phyloP scores from a whole-genome alignment of 2,113 vertebrate species.

The Polypterus senegalus region DNA sequence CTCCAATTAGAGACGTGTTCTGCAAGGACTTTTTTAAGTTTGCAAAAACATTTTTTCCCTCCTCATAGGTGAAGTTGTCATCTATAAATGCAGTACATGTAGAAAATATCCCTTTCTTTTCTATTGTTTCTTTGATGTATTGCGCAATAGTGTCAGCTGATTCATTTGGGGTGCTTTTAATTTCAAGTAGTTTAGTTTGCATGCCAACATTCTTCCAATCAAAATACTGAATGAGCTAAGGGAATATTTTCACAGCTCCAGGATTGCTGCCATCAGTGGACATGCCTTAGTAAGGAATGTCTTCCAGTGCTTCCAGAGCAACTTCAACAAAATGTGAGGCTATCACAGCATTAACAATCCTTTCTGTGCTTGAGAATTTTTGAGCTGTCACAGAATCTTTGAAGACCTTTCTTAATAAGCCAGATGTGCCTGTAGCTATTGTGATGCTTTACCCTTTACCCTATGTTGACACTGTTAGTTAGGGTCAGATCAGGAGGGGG shows the following conservation, averaged over 20 bases:
- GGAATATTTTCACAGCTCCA: conserved; percentile 13
- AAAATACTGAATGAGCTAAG: conserved; percentile 16
- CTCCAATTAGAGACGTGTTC: conserved; percentile 18
- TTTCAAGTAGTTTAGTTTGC: conserved; percentile 9
- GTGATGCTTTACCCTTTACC: too few species aligned
- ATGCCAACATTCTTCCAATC: conserved; percentile 16
- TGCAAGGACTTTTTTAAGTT: conserved; percentile 17
- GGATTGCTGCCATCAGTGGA: conserved; percentile 14
- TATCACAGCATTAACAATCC: too few species aligned
- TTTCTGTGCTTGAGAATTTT: too few species aligned
- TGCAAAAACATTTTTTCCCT: conserved; percentile 20
- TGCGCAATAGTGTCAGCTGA: conserved; percentile 12
- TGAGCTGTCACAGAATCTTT: too few species aligned
- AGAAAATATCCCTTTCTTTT: conserved; percentile 14
- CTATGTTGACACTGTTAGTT: too few species aligned
- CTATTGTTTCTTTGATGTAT: conserved; percentile 18
- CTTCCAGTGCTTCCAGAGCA: conserved; percentile 12
- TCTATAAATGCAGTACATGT: conserved; percentile 20
- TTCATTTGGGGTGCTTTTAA: conserved; percentile 17
- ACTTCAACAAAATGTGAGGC: too few species aligned
- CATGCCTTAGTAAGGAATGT: conserved; percentile 15
- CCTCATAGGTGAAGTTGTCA: conserved; percentile 18
- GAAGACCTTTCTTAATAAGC: too few species aligned
- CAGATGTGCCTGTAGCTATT: too few species aligned
- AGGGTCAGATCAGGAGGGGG: too few species aligned